Evolutionary conservation across 1,140 invertebrate genomes (phyloP), one percentile per base, ranked within the genome.

Genomic region (Lepidurus couesii): DNA sequence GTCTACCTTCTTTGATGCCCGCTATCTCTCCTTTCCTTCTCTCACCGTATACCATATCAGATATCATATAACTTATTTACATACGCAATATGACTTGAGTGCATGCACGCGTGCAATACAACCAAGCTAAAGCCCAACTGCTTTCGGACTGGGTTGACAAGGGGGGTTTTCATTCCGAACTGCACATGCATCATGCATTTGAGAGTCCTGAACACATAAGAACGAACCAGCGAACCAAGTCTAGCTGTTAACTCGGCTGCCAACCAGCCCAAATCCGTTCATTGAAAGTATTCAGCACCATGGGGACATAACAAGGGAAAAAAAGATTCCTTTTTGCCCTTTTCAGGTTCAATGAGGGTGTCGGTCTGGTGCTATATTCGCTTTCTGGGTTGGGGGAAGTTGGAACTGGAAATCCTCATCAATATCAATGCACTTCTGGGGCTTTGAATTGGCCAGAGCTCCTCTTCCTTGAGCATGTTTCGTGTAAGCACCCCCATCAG

Each of bases 401-500:
- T 65, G 53, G 53, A 65, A 65, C 53, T 13, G 53, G 53, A 65
- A 9, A 65, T 65, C 53, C 53, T 65, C 53, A 65, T 65, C 53
- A 16, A 65, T 65, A 65, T 65, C 53, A 65, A 65, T 65, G 21
- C 53, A 65, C 16, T 65, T 7, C 53, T 65, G 53, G 53, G 53
- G 16, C 53, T 65, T 65, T 65, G 53, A 65, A 65, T 65, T 9
- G 16, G 21, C 53, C 21, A 21, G n/a, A 65, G 53, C 53, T 65
- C 53, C 53, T 65, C 53, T 65, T 65, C 53, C 53, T 65, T 65
- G 53, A 65, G 53, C 53, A 65, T 65, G 21, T 65, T 65, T 65
- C 53, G 53, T 65, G 53, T 65, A 65, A 65, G 53, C 53, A 65
- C 53, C 53, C 53, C 53, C 53, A 65, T 65, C 53, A 65, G 53